Evolutionary conservation across 2,113 vertebrate genomes (phyloP).

Genomic region (Calyptomena viridis): DNA sequence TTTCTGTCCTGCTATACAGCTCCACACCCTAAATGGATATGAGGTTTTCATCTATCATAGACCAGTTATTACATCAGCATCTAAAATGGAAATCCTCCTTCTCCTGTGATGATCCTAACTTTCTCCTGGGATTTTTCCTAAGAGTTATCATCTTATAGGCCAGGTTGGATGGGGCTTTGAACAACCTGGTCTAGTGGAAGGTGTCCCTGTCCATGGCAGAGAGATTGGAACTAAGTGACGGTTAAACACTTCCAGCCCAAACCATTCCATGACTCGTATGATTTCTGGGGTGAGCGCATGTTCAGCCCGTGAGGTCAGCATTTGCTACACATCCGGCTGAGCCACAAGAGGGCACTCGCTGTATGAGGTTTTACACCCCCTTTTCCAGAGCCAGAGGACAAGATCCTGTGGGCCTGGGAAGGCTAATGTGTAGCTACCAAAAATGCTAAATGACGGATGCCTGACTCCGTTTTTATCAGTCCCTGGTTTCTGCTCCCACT

Average conservation of each 20-base stretch:
- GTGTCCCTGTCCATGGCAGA: accelerated
- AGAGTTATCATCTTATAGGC: background rate
- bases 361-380: background rate
- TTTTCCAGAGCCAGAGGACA: background rate
- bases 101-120: background rate
- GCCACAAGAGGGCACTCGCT: conserved; percentile 68
- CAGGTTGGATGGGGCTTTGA: background rate
- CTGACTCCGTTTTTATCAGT: background rate
- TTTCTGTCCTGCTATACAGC: background rate
- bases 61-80: accelerated
- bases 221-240: background rate
- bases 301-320: background rate
- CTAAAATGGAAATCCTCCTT: background rate
- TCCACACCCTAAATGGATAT: background rate
- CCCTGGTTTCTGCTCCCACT: background rate
- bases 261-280: background rate
- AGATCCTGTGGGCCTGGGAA: background rate
- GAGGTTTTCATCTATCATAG: background rate
- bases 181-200: background rate
- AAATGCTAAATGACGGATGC: background rate
- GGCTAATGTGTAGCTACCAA: background rate
- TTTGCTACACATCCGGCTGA: background rate
- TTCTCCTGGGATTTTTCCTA: background rate
- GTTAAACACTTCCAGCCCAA: background rate
- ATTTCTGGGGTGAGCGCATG: accelerated